These are phyloP conservation scores for Lepetodrilus schrolli DNA, from an alignment of 2,888 invertebrate genomes.

Conservation along the genomic window DNA sequence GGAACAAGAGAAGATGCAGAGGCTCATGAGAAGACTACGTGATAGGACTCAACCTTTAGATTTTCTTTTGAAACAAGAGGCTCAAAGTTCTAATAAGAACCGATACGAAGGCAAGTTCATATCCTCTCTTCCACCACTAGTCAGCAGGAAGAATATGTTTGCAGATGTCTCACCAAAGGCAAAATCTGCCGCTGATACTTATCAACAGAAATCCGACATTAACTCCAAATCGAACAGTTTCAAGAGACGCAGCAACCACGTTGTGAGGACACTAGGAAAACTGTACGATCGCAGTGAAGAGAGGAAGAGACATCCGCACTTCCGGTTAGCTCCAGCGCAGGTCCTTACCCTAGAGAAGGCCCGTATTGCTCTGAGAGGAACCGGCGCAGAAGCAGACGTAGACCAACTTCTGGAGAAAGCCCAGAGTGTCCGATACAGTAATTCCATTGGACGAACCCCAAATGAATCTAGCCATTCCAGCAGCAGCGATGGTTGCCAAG, in stretches of 20 bases:
- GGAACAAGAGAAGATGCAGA: constrained; percentile 46
- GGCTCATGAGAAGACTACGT: constrained; percentile 42
- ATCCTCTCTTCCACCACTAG: neutral
- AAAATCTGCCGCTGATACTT: neutral
- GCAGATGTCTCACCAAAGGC: neutral
- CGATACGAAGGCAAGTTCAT: neutral
- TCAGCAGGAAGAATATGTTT: neutral
- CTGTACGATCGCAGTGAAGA: constrained; percentile 13
- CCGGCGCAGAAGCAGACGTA: neutral
- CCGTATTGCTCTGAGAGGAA: neutral
- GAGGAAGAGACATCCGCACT: neutral
- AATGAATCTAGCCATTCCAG: too few relatives aligned
- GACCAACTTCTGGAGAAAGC: neutral
- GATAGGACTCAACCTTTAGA: constrained; percentile 48
- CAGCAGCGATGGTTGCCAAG: too few relatives aligned
- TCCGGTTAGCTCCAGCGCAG: neutral
- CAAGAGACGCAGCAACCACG: constrained; percentile 13
- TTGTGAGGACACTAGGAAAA: neutral
- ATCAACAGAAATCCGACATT: neutral
- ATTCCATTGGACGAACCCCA: too few relatives aligned
- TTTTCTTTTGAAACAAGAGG: constrained; percentile 39
- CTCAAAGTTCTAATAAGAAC: too few relatives aligned
- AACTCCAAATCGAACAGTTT: neutral
- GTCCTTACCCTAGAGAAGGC: neutral
- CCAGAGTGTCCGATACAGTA: too few relatives aligned